phyloP scores from a whole-genome alignment of 2,113 vertebrate genomes.

The Apus apus region DNA sequence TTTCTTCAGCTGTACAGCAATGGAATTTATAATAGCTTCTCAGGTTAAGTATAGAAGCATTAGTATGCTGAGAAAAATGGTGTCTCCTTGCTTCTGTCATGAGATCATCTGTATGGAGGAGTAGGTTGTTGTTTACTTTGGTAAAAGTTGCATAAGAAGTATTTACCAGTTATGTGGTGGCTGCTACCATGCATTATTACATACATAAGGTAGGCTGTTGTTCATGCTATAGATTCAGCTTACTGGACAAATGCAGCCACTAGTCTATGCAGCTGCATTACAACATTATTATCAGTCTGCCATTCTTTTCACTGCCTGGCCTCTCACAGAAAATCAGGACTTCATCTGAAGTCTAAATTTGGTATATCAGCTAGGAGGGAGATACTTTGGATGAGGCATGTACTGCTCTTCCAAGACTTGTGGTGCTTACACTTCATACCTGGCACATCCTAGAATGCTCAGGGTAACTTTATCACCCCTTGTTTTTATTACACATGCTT shows the following conservation, averaged over 20 bases:
- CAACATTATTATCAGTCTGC: background rate
- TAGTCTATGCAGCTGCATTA: too few species aligned
- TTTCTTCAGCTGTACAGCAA: background rate
- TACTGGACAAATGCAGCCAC: background rate
- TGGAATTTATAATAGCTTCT: background rate
- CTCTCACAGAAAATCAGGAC: background rate
- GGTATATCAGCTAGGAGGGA: background rate
- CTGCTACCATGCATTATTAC: background rate
- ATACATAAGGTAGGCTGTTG: background rate
- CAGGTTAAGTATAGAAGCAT: background rate
- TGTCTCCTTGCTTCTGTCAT: background rate
- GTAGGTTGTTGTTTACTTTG: background rate
- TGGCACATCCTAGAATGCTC: background rate
- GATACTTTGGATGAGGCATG: background rate
- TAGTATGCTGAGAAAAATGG: background rate
- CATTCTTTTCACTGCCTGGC: background rate
- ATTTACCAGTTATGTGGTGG: background rate
- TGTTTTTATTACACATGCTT: background rate
- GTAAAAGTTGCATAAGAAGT: background rate
- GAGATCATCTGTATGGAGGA: background rate
- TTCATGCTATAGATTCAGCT: background rate
- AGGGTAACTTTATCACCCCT: background rate
- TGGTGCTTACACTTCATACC: background rate
- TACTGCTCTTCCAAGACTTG: background rate
- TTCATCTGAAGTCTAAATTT: background rate